Conservation (phyloP, 2,797 vertebrate species). For the Sternarchorhynchus goeldii region DNA sequence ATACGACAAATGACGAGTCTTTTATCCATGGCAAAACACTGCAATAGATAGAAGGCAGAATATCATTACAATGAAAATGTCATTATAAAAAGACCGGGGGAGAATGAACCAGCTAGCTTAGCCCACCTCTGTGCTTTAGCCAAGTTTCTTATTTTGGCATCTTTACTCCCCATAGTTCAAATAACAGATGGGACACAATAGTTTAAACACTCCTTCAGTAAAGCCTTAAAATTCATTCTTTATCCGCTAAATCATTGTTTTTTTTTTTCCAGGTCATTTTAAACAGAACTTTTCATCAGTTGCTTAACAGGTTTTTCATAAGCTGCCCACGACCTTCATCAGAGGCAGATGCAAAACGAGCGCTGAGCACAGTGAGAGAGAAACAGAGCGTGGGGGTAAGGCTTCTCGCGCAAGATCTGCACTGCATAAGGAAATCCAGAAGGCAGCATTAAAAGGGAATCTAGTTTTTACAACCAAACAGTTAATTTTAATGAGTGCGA, state of each 20-base stretch:
- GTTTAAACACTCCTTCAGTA: neutral
- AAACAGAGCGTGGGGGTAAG: constrained; percentile 41
- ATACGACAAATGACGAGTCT: neutral
- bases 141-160: neutral
- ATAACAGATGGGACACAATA: neutral
- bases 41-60: constrained; percentile 1
- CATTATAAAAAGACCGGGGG: neutral
- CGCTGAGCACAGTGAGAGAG: constrained; percentile 5
- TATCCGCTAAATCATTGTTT: neutral
- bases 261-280: constrained; percentile 7
- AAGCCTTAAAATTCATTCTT: constrained; percentile 1
- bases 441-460: constrained; percentile 75
- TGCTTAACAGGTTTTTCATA: constrained; percentile 3
- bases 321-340: constrained; percentile 10
- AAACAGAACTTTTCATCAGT: neutral
- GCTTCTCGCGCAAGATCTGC: constrained; percentile 62
- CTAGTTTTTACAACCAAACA: constrained; percentile 78
- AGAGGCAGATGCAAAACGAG: constrained; percentile 22
- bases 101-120: neutral
- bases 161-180: neutral
- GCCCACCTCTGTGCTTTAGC: neutral
- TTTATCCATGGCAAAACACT: neutral
- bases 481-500: constrained; percentile 81
- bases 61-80: neutral
- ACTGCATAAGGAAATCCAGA: constrained; percentile 74